A percentile compares a stretch with the other conserved stretches of the same genome.
phyloP scores from a whole-genome alignment of 2,888 invertebrate genomes.

The Ectropis crepuscularia region DNA sequence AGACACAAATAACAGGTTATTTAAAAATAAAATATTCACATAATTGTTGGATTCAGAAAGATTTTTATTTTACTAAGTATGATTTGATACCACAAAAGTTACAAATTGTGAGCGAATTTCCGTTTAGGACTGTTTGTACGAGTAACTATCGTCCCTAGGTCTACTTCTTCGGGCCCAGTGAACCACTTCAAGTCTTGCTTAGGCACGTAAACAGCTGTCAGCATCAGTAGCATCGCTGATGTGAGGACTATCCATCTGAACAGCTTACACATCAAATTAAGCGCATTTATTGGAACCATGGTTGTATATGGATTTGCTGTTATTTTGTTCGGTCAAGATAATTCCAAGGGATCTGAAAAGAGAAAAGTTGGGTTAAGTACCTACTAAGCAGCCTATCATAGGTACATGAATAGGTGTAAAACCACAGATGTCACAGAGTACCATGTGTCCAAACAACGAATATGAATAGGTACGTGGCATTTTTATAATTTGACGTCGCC shows the following conservation, averaged over 20 bases:
- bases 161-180: slow-evolving; percentile 66
- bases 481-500: no score
- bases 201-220: slow-evolving; percentile 47
- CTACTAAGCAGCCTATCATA: no score
- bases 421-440: no score
- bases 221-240: not conserved
- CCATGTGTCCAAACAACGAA: no score
- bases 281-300: not conserved
- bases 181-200: slow-evolving; percentile 65
- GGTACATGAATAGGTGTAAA: no score
- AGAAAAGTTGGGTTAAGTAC: no score
- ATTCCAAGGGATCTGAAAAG: no score
- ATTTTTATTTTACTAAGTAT: not conserved
- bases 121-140: slow-evolving; percentile 20
- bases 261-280: slow-evolving; percentile 3
- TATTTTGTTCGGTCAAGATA: no score
- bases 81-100: not conserved
- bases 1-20: no score
- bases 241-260: slow-evolving; percentile 8
- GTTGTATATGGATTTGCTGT: not conserved
- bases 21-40: no score
- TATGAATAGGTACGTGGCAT: no score
- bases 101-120: not conserved
- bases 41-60: not conserved
- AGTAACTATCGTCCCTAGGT: slow-evolving; percentile 60